phyloP scores from a whole-genome alignment of 2,797 vertebrate species.

The Ceryle rudis region DNA sequence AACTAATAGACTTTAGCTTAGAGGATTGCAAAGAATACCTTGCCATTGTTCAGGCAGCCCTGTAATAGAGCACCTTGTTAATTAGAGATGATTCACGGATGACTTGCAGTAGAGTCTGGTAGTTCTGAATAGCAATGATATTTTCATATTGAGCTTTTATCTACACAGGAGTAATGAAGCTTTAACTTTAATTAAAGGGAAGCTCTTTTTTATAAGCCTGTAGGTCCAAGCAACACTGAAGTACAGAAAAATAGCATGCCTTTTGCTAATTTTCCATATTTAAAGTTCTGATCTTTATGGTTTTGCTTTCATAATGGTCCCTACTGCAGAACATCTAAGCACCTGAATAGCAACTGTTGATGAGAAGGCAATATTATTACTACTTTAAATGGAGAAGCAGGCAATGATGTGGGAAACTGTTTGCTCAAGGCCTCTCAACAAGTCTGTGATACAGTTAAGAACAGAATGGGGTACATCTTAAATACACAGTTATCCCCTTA shows the following conservation, averaged over 20 bases:
- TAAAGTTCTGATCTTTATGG: background rate
- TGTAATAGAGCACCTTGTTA: slow-evolving; percentile 35
- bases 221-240: background rate
- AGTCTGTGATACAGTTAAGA: background rate
- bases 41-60: slow-evolving; percentile 45
- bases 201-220: background rate
- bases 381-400: background rate
- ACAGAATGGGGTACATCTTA: background rate
- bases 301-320: background rate
- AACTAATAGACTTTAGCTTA: slow-evolving; percentile 35
- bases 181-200: slow-evolving; percentile 33
- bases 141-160: background rate
- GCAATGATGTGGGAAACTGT: background rate
- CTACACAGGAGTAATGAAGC: background rate
- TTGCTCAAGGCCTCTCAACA: background rate
- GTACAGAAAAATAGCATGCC: background rate
- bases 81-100: slow-evolving; percentile 35
- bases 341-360: background rate
- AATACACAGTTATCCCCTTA: background rate
- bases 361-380: background rate
- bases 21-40: slow-evolving; percentile 37
- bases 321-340: background rate
- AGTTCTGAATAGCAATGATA: background rate
- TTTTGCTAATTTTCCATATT: background rate
- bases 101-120: background rate